Conservation (phyloP, 2,888 invertebrate genomes). For the Oasisia sp. region DNA sequence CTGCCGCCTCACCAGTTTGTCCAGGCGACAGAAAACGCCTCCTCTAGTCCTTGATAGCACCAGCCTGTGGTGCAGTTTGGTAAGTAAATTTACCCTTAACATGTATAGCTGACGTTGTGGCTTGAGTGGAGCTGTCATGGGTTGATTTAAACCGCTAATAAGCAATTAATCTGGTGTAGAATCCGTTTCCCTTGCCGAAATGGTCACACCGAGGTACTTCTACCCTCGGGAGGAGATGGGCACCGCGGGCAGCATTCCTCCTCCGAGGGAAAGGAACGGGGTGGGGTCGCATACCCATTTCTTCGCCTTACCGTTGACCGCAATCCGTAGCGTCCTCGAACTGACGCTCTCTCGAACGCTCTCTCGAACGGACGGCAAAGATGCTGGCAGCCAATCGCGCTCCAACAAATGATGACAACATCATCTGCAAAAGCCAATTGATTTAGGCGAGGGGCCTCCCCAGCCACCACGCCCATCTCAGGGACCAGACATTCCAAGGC, state of each 20-base stretch:
- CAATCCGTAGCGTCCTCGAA: background rate
- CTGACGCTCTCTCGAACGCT: background rate
- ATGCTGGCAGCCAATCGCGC: background rate
- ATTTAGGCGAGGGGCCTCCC: background rate
- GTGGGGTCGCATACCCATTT: conserved; percentile 17
- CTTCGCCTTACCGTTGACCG: background rate
- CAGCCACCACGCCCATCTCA: conserved; percentile 6
- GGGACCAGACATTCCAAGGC: background rate
- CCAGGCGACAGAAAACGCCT: background rate
- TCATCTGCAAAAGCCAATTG: conserved; percentile 19
- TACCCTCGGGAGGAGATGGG: background rate
- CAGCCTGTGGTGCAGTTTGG: background rate
- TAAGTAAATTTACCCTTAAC: background rate
- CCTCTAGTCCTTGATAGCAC: background rate
- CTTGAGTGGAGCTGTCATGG: background rate
- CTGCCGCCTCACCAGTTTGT: background rate
- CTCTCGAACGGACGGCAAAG: background rate
- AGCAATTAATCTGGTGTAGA: background rate
- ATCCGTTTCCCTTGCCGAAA: background rate
- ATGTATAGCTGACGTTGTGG: background rate
- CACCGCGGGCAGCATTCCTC: background rate
- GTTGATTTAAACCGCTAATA: background rate
- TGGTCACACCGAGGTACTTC: background rate
- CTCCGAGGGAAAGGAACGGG: background rate
- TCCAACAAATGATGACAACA: background rate